Percentiles rank a stretch among this genome's conserved stretches.
Evolutionary conservation across 2,797 vertebrate genomes (phyloP).

Genomic region (Coreius guichenoti): DNA sequence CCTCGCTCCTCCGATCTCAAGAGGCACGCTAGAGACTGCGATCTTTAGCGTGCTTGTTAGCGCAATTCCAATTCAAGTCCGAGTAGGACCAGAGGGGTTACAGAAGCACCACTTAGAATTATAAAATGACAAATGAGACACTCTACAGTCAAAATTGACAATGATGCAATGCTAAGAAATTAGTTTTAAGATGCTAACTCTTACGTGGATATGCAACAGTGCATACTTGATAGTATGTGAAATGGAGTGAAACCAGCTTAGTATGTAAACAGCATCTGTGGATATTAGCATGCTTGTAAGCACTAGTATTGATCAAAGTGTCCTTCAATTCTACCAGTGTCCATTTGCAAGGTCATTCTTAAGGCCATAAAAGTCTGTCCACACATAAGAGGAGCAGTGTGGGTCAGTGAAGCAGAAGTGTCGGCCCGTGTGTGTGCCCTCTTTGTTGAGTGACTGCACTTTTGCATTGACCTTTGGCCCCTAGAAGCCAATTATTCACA

Average conservation of each 20-base stretch:
- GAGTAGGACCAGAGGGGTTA: too few species aligned
- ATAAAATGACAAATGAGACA: not conserved
- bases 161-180: not conserved
- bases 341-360: slow-evolving; percentile 72
- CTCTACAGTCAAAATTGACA: not conserved
- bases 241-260: not conserved
- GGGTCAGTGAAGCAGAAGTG: slow-evolving; percentile 27
- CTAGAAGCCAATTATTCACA: slow-evolving; percentile 64
- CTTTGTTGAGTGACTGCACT: slow-evolving; percentile 65
- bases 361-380: slow-evolving; percentile 57
- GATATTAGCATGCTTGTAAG: slow-evolving; percentile 33
- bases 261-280: slow-evolving; percentile 20
- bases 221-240: not conserved
- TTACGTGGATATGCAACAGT: not conserved
- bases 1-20: too few species aligned
- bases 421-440: slow-evolving; percentile 32
- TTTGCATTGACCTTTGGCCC: slow-evolving; percentile 65
- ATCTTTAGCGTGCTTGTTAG: too few species aligned
- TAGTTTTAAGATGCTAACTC: not conserved
- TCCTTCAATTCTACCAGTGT: slow-evolving; percentile 45
- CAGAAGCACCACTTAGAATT: not conserved
- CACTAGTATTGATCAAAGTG: slow-evolving; percentile 20
- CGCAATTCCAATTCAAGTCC: too few species aligned
- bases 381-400: slow-evolving; percentile 41
- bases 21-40: too few species aligned